phyloP scores from a whole-genome alignment of 2,888 invertebrate species.

The Eilema caniola region DNA sequence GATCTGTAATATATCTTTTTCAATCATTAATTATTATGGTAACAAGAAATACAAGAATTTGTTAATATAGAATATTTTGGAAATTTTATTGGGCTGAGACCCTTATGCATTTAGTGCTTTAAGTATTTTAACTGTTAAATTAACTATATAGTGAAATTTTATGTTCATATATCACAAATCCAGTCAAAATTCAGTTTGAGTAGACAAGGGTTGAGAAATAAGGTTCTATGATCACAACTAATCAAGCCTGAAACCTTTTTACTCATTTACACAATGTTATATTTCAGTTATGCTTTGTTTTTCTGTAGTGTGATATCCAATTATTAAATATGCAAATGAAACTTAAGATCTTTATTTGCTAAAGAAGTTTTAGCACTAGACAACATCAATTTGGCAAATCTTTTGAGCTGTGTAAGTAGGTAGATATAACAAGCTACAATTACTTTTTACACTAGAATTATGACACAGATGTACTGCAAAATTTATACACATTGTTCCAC shows the following conservation, averaged over 20 bases:
- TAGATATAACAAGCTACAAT: conserved; percentile 49
- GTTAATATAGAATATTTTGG: neutral
- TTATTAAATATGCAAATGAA: neutral
- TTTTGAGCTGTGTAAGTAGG: conserved; percentile 72
- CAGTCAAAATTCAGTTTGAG: neutral
- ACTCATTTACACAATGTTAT: neutral
- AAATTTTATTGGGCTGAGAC: neutral
- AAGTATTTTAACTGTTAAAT: neutral
- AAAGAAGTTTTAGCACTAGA: conserved; percentile 53
- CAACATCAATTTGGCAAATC: conserved; percentile 81
- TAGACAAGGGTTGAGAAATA: no score
- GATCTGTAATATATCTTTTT: neutral
- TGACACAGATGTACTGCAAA: conserved; percentile 46
- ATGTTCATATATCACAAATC: neutral
- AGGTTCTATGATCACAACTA: neutral
- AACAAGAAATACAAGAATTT: no score
- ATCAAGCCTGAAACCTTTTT: neutral
- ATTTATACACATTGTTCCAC: conserved; percentile 44
- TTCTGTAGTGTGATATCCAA: neutral
- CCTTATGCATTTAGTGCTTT: no score
- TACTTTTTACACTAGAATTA: conserved; percentile 45
- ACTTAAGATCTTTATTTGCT: conserved; percentile 8
- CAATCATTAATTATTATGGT: neutral
- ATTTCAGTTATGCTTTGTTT: neutral
- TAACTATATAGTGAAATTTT: neutral